Base-by-base conservation (phyloP, 2,797 vertebrate species). In the Bovichtus variegatus region DNA sequence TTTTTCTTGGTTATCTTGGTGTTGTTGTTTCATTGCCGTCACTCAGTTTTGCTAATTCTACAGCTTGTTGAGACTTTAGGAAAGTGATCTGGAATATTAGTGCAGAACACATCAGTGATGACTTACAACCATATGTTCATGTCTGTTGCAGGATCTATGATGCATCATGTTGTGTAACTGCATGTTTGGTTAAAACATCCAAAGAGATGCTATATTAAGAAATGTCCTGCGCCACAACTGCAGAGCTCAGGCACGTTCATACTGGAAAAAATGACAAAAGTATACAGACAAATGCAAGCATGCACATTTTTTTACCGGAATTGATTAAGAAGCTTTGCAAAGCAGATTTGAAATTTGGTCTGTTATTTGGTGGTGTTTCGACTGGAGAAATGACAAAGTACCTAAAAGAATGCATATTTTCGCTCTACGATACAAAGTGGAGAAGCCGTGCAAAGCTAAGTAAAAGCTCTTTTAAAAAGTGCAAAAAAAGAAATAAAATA, bases 31-130 rank as follows among this genome's bases (percentile, higher is more conserved):
- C 50, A 40, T 25, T 36, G n/a, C 50, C 71, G 7, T 73, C 36
- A 40, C 44, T 71, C 44, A 40, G 10, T 38, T 54, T 29, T 43
- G 41, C 18, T 84, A 50, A 86, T 87, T 71, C 75, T 47, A 6
- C 44, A 80, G 50, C 64, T 69, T 72, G 51, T 59, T 70, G 64
- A 81, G 58, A 73, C 46, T 83, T 72, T 53, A 4, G 64, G 69
- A 43, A 27, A 18, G 44, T 1, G 1, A 55, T 58, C 25, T 31
- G 51, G 36, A 3, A 3, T 36, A 4, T 70, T 34, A 18, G 31
- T 65, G 31, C 43, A 21, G 50, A 67, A 15, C 53, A 29, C 4
- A 18, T 68, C 21, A 27, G 18, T 18, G 38, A 58, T 3, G 4
- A 44, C 6, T 23, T 5, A 19, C 1, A 21, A 55, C 34, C 31